These are phyloP conservation scores for Drosophila anceps DNA, from an alignment of 2,888 invertebrate genomes.

Conservation along the genomic window DNA sequence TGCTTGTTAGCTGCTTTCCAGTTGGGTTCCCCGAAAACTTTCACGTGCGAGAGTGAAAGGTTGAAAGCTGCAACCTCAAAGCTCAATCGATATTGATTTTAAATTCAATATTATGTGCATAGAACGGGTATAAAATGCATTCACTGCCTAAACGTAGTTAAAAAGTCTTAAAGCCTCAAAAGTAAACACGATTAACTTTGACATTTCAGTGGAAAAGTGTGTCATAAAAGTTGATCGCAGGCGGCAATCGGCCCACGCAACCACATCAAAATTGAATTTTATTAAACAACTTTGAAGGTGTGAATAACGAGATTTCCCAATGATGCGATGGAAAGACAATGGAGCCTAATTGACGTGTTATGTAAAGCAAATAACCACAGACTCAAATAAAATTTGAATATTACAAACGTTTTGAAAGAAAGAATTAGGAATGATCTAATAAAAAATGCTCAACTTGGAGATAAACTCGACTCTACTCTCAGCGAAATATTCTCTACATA, in stretches of 20 bases:
- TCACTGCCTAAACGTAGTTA: constrained; percentile 1
- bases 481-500: not conserved
- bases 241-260: constrained; percentile 50
- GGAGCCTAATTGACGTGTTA: constrained; percentile 13
- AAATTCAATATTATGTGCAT: constrained; percentile 10
- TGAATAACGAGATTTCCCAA: constrained; percentile 46
- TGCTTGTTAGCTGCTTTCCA: constrained; percentile 65
- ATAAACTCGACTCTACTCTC: not conserved
- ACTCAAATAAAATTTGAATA: not conserved
- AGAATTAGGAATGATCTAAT: no score
- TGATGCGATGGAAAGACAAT: constrained; percentile 22
- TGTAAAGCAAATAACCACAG: not conserved
- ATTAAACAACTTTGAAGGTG: constrained; percentile 44
- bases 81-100: constrained; percentile 14
- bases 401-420: not conserved
- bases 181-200: constrained; percentile 54
- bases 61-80: constrained; percentile 1
- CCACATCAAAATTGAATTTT: constrained; percentile 9
- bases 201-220: constrained; percentile 56
- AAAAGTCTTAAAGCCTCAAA: not conserved
- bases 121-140: not conserved
- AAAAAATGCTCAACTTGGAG: not conserved
- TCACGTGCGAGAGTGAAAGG: constrained; percentile 64
- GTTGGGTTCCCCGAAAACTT: constrained; percentile 54
- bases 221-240: constrained; percentile 45